phyloP scores from a whole-genome alignment of 1,140 invertebrate genomes.

The Triops longicaudatus region DNA sequence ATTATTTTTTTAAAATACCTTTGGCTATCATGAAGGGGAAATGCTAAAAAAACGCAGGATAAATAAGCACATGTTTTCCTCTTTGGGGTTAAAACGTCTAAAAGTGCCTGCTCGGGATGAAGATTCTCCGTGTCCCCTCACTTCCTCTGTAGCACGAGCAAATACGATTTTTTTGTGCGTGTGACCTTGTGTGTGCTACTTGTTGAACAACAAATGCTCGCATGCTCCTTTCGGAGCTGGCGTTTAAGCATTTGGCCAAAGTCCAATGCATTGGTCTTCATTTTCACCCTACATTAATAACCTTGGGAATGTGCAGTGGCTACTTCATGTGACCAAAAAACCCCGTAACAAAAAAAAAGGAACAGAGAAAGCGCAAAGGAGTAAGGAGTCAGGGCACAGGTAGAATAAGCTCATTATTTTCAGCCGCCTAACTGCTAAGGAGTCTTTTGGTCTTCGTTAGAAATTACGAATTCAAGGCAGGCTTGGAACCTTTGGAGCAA shows the following conservation, averaged over 20 bases:
- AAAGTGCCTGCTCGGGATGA: too few species aligned
- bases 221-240: background rate
- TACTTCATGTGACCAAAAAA: background rate
- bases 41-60: too few species aligned
- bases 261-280: background rate
- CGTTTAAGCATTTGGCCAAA: background rate
- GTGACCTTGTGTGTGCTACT: too few species aligned
- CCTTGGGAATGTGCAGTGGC: background rate
- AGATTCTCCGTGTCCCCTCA: too few species aligned
- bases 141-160: too few species aligned
- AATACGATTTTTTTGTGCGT: too few species aligned
- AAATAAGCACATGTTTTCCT: too few species aligned
- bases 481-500: constrained; percentile 13
- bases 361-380: background rate
- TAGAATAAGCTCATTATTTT: background rate
- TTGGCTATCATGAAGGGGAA: too few species aligned
- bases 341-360: background rate
- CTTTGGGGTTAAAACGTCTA: too few species aligned
- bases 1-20: too few species aligned
- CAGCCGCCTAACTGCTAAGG: background rate
- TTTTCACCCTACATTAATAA: background rate
- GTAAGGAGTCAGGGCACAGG: background rate
- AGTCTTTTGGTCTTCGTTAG: constrained; percentile 1
- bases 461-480: constrained; percentile 4
- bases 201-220: background rate